A percentile compares a stretch with the other conserved stretches of the same genome.
Evolutionary conservation across 2,888 invertebrate genomes (phyloP).

Genomic region (Cactoblastis cactorum): DNA sequence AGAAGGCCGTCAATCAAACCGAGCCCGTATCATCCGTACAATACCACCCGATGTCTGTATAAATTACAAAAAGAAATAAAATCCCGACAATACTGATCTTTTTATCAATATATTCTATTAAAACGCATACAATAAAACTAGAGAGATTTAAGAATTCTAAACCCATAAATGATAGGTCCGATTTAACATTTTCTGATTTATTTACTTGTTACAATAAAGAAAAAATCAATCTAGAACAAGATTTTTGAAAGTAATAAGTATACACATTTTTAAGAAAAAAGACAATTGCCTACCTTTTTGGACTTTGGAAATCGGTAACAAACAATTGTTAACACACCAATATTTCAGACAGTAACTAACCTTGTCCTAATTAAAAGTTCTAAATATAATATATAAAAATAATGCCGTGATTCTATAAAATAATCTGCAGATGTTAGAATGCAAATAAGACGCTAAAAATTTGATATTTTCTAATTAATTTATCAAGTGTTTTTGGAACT

Average conservation of each 20-base stretch:
- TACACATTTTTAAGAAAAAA: no score
- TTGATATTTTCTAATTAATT: no score
- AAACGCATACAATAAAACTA: not conserved
- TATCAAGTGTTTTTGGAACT: no score
- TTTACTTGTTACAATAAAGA: no score
- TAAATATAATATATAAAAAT: not conserved
- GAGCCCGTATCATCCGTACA: conserved; percentile 36
- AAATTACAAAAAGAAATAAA: conserved; percentile 18
- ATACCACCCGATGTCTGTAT: conserved; percentile 27
- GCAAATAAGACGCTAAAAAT: conserved; percentile 33
- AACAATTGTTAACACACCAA: no score
- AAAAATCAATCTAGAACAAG: no score
- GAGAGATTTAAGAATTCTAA: not conserved
- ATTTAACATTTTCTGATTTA: no score
- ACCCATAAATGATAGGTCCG: no score
- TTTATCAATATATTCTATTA: not conserved
- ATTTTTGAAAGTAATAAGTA: no score
- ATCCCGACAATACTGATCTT: not conserved
- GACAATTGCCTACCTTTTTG: no score
- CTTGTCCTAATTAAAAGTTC: not conserved
- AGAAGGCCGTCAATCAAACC: conserved; percentile 58
- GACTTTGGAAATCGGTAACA: no score
- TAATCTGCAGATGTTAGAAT: conserved; percentile 23
- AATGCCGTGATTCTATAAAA: not conserved
- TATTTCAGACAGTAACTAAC: no score